A percentile compares a stretch with the other conserved stretches of the same genome.
Evolutionary conservation across 1,140 invertebrate genomes (phyloP).

Genomic region (Oppia nitens): DNA sequence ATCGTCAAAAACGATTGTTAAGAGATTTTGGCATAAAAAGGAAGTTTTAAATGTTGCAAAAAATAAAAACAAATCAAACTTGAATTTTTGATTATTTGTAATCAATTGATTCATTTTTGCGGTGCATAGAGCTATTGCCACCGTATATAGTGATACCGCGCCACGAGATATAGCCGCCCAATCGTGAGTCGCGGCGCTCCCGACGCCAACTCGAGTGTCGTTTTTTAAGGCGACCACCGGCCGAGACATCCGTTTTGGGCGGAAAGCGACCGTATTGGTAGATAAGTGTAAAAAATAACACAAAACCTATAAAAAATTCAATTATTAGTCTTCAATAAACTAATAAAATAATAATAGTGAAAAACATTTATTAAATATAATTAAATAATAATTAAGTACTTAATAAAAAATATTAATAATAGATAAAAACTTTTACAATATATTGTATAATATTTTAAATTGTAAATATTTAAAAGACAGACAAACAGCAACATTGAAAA

Average conservation of each 20-base stretch:
- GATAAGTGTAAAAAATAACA: slow-evolving; percentile 32
- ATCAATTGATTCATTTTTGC: not conserved
- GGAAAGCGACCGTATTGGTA: slow-evolving; percentile 34
- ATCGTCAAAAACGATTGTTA: too few relatives aligned
- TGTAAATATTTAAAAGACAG: too few relatives aligned
- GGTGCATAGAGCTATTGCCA: not conserved
- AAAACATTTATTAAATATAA: too few relatives aligned
- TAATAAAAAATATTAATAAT: too few relatives aligned
- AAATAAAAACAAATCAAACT: too few relatives aligned
- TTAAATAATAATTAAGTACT: too few relatives aligned
- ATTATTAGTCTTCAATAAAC: not conserved
- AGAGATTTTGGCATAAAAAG: too few relatives aligned
- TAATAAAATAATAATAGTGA: not conserved
- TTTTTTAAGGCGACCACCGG: slow-evolving; percentile 27
- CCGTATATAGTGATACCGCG: slow-evolving; percentile 8
- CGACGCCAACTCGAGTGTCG: slow-evolving; percentile 22
- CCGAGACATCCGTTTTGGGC: slow-evolving; percentile 26
- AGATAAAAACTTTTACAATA: too few relatives aligned
- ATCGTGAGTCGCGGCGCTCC: slow-evolving; percentile 16
- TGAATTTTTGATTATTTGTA: too few relatives aligned
- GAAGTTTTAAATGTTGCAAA: too few relatives aligned
- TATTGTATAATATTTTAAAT: too few relatives aligned
- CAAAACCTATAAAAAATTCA: slow-evolving; percentile 26
- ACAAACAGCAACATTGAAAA: too few relatives aligned
- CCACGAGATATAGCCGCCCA: slow-evolving; percentile 4